Evolutionary conservation across 2,797 vertebrate species (phyloP), one percentile per base, ranked within the genome.

Genomic region (Fundulus diaphanus): DNA sequence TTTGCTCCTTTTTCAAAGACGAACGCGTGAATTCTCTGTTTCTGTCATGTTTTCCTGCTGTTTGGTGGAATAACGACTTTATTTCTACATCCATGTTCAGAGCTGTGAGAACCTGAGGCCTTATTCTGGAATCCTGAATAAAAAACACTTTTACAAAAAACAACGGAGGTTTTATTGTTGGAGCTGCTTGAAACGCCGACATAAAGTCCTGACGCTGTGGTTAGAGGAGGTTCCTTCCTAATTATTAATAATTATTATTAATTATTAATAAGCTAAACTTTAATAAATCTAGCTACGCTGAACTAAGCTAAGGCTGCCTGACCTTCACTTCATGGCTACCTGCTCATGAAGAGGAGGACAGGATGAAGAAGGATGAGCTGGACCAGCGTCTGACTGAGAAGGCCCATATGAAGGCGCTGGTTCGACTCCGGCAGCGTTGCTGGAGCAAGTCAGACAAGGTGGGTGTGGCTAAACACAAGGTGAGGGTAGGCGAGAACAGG

Each of bases 1-100:
- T 54, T 31, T 74, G 2, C n/a, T 51, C 9, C 22, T 35, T 29
- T 72, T 75, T 82, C 74, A 72, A 0, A 49, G 70, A 73, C 49
- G 29, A 31, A 33, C 1, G 57, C 76, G 68, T 72, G 31, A 82
- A n/a, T 22, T 42, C 3, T 22, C 18, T 63, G 8, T 67, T 67
- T 35, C 76, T 27, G 6, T 52, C 5, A 5, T 0, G 46, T 74
- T 70, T 33, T 77, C 18, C 40, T 80, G 40, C n/a, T 73, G 61
- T 74, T 63, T 0, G 7, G 3, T 59, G 65, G 18, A 71, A 29
- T 27, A 20, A 54, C 31, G 56, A 24, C n/a, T n/a, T 40, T 24
- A 65, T 65, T 37, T 37, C 9, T 12, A 61, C 1, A 65, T 40
- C 11, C 13, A n/a, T 65, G 22, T 65, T 65, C 35, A 65, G 61